Evolutionary conservation across 2,113 vertebrate species (phyloP).

Genomic region (Copsychus sechellarum): DNA sequence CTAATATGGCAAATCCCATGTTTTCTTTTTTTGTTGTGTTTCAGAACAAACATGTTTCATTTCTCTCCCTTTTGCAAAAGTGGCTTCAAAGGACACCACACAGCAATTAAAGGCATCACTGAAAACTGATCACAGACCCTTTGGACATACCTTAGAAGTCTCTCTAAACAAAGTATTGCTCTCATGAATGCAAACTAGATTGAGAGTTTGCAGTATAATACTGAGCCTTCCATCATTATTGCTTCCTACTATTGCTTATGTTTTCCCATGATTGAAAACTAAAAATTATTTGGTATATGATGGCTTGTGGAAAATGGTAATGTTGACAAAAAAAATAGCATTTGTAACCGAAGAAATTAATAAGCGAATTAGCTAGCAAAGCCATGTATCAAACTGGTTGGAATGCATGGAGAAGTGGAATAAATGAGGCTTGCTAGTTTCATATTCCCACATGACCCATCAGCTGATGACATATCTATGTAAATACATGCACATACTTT

Average conservation of each 20-base stretch:
- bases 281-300: neutral
- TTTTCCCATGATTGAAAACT: neutral
- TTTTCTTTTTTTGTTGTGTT: neutral
- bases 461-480: constrained; percentile 25
- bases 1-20: neutral
- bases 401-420: constrained; percentile 35
- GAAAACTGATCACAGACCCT: neutral
- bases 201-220: neutral
- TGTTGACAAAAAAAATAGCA: neutral
- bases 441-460: neutral
- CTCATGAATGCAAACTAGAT: neutral
- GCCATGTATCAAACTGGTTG: neutral
- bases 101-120: neutral
- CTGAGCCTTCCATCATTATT: neutral
- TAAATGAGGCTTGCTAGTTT: constrained; percentile 10
- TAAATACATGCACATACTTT: constrained; percentile 15
- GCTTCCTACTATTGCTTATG: neutral
- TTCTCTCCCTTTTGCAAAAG: neutral
- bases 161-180: neutral
- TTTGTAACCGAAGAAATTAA: neutral
- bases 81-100: neutral
- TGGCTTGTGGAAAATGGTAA: constrained; percentile 10
- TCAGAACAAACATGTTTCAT: neutral
- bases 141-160: neutral
- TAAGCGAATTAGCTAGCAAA: neutral